phyloP scores from a whole-genome alignment of 2,888 invertebrate genomes.

The Pristionchus fissidentatus region DNA sequence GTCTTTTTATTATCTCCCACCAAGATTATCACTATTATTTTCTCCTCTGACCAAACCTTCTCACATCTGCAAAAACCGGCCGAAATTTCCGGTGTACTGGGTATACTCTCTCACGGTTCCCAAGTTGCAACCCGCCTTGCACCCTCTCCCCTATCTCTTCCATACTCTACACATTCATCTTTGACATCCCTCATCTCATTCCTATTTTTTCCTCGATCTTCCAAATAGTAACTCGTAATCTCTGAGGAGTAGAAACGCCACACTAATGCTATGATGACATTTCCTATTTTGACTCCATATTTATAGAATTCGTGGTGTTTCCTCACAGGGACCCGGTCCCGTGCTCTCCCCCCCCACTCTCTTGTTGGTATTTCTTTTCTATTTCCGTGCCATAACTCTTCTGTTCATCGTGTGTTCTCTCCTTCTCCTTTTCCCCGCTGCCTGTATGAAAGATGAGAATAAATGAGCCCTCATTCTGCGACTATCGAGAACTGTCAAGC shows the following conservation, averaged over 20 bases:
- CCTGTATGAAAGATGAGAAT: slow-evolving; percentile 40
- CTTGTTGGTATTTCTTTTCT: background rate
- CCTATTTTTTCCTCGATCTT: background rate
- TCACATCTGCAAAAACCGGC: background rate
- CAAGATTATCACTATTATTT: background rate
- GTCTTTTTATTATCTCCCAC: background rate
- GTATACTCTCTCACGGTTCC: slow-evolving; percentile 12
- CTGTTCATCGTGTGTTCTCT: background rate
- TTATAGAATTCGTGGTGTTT: background rate
- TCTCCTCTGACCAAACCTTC: background rate
- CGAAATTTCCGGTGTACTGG: background rate
- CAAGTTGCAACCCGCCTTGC: slow-evolving; percentile 18
- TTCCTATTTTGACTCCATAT: slow-evolving; percentile 19
- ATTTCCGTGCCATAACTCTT: background rate
- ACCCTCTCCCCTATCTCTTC: background rate
- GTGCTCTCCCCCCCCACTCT: background rate
- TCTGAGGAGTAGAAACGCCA: background rate
- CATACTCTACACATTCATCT: background rate
- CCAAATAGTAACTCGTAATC: too few relatives aligned
- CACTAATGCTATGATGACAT: slow-evolving; percentile 19
- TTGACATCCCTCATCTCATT: background rate
- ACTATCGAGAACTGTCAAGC: background rate
- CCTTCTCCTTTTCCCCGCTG: background rate
- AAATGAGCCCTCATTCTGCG: slow-evolving; percentile 14
- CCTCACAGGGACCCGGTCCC: background rate